These are phyloP conservation scores for Gavia stellata DNA, from an alignment of 2,113 vertebrate species.

Conservation along the genomic window DNA sequence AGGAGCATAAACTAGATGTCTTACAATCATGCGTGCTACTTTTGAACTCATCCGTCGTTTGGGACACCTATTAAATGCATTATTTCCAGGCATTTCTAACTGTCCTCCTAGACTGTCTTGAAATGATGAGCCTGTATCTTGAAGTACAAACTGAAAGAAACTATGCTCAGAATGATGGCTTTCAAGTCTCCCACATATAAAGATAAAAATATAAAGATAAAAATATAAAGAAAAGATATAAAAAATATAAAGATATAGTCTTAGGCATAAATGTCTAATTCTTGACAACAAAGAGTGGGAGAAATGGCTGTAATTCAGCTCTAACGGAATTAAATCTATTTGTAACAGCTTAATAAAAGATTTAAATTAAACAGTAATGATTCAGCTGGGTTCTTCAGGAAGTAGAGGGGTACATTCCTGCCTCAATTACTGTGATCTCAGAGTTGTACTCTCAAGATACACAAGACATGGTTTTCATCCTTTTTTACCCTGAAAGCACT, in stretches of 20 bases:
- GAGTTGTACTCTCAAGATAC: background rate
- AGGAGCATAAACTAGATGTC: background rate
- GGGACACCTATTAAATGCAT: background rate
- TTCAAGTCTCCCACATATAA: background rate
- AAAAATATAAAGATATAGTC: background rate
- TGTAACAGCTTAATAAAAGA: background rate
- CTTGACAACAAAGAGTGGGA: background rate
- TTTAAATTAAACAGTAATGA: background rate
- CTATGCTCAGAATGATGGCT: background rate
- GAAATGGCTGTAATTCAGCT: background rate
- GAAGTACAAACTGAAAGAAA: background rate
- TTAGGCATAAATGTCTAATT: background rate
- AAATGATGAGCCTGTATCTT: background rate
- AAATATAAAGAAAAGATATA: background rate
- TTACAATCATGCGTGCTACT: background rate
- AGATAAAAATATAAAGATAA: background rate
- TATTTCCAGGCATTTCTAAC: background rate
- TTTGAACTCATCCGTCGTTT: background rate
- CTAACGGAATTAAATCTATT: background rate
- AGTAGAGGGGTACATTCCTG: background rate
- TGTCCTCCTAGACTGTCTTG: background rate
- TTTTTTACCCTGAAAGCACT: background rate
- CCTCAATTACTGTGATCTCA: background rate
- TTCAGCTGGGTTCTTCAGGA: background rate
- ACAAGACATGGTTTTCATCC: background rate